Evolutionary conservation across 2,888 invertebrate genomes (phyloP).

Genomic region (Drosophila rubida): DNA sequence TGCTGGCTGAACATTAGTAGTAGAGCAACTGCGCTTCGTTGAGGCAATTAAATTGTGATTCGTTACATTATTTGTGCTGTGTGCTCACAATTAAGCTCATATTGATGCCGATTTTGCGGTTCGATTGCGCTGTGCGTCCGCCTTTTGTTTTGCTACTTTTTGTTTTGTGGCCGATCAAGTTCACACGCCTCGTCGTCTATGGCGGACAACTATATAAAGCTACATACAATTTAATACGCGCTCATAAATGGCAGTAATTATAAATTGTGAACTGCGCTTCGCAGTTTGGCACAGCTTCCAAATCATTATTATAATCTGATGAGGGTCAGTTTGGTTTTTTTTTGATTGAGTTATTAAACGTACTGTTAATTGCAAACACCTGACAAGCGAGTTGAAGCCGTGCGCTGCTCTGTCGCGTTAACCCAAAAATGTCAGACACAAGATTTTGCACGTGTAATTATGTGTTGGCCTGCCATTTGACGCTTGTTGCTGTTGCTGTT

Average conservation of each 20-base stretch:
- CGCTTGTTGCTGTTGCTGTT: constrained; percentile 26
- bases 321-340: constrained; percentile 58
- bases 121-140: constrained; percentile 41
- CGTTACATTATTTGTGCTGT: constrained; percentile 17
- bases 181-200: constrained; percentile 50
- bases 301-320: constrained; percentile 44
- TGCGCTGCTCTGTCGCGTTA: constrained; percentile 64
- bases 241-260: constrained; percentile 65
- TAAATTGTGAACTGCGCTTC: constrained; percentile 23
- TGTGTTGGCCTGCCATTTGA: constrained; percentile 51
- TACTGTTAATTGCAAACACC: constrained; percentile 62
- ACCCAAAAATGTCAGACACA: constrained; percentile 70
- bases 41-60: background rate
- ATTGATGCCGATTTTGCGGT: constrained; percentile 64
- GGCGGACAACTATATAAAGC: constrained; percentile 10
- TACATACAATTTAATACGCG: constrained; percentile 34
- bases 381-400: constrained; percentile 29
- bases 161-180: constrained; percentile 70
- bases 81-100: constrained; percentile 58
- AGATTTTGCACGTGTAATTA: constrained; percentile 67
- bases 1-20: too few species aligned
- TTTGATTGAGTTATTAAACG: constrained; percentile 74
- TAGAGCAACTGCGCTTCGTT: constrained; percentile 34
- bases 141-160: background rate
- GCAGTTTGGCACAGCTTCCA: constrained; percentile 16